Evolutionary conservation across 1,140 invertebrate genomes (phyloP), one percentile per base, ranked within the genome.

Genomic region (Euwallacea fornicatus): DNA sequence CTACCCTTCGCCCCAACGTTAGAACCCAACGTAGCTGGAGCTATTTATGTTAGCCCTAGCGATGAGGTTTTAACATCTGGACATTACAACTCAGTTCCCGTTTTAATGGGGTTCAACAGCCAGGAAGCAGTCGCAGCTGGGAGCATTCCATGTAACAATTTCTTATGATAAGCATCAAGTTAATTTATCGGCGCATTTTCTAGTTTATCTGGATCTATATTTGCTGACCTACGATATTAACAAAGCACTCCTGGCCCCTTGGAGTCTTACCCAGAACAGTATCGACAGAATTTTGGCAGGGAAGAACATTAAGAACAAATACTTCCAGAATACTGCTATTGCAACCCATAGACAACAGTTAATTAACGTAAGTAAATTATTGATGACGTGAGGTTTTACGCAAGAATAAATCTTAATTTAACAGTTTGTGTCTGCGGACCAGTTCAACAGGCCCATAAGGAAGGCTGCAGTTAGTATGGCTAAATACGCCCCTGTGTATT

Each of bases 71-170:
- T 65, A 41, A 50, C 21, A 7, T 15, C 0, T 11, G 62, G 47
- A 65, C 7, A 53, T 53, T 65, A 53, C 21, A 8, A 53, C 8
- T 9, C 42, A 55, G 64, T 66, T 8, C 50, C 50, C 3, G 15
- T 66, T 53, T 56, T 66, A 16, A 66, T 66, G 53, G 64, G 64
- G 16, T 66, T 56, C 56, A 66, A 55, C 44, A 66, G 64, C 43
- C n/a, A 66, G 15, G 64, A 66, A 56, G 64, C 50, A 11, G 50
- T 42, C 42, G 50, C 33, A 8, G 64, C 42, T 42, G 54, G 13
- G 7, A 47, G 46, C 13, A 10, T 66, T 53, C 41, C 64, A 66
- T 42, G 64, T 66, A 56, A 55, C 44, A 53, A 8, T 15, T 42
- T 42, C 10, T 33, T 58, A 15, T 46, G 10, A 11, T 47, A 46